A percentile compares a stretch with the other conserved stretches of the same genome.
These are phyloP conservation scores for Diadophis punctatus DNA, from an alignment of 2,113 vertebrate species.

Conservation along the genomic window DNA sequence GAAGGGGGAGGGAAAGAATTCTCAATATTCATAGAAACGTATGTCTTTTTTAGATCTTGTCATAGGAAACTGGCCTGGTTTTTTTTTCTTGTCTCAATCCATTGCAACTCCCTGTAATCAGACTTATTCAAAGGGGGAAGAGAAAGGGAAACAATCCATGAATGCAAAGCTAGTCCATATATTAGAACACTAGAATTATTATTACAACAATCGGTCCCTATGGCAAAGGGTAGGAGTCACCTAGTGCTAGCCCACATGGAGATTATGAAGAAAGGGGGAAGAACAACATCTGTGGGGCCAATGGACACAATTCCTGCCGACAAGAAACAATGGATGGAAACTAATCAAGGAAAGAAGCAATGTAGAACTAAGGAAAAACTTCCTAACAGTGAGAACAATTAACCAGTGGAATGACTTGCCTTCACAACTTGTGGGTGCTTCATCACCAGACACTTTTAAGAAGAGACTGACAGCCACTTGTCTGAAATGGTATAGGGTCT, in stretches of 20 bases:
- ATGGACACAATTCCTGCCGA: background rate
- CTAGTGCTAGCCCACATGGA: background rate
- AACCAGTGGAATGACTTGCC: background rate
- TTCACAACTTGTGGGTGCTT: background rate
- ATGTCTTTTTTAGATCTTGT: background rate
- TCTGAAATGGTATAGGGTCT: background rate
- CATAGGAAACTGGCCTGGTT: background rate
- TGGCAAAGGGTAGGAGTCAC: background rate
- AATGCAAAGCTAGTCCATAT: background rate
- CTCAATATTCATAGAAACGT: background rate
- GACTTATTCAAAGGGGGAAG: background rate
- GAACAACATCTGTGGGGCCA: background rate
- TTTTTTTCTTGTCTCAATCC: background rate
- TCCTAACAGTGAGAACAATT: background rate
- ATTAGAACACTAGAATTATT: background rate
- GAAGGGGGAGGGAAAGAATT: constrained; percentile 26
- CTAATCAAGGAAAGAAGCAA: background rate
- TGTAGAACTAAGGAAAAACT: background rate
- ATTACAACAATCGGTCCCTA: background rate
- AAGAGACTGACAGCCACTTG: background rate
- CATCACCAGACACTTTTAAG: background rate
- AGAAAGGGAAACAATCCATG: background rate
- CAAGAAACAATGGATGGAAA: background rate
- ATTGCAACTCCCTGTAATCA: background rate
- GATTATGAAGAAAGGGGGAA: background rate